A percentile compares a stretch with the other conserved stretches of the same genome.
These are phyloP conservation scores for Helicolenus hilgendorfi DNA, from an alignment of 2,797 vertebrate species.

Conservation along the genomic window DNA sequence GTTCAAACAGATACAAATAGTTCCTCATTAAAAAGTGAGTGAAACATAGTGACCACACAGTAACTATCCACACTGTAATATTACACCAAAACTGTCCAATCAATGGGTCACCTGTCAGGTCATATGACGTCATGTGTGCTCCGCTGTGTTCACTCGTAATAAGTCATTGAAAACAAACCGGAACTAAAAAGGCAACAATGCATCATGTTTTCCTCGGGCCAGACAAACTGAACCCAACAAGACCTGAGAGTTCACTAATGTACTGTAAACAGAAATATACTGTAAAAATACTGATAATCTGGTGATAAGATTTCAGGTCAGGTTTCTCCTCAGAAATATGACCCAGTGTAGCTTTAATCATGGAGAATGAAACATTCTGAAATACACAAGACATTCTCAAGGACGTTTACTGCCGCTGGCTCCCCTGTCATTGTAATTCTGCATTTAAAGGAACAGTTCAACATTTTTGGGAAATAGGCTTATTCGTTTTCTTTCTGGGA, in stretches of 20 bases:
- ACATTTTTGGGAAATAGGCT: neutral
- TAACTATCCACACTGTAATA: neutral
- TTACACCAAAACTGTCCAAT: neutral
- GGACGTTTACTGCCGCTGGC: neutral
- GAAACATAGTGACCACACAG: neutral
- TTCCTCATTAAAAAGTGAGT: neutral
- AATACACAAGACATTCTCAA: neutral
- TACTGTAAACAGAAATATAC: neutral
- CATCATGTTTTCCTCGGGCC: too few relatives aligned
- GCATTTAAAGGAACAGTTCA: neutral
- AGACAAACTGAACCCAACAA: neutral
- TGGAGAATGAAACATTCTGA: neutral
- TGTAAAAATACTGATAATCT: neutral
- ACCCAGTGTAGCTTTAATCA: neutral
- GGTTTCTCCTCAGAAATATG: neutral
- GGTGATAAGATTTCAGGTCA: neutral
- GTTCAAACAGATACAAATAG: too few relatives aligned
- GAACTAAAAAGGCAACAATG: neutral
- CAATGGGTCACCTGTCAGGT: neutral
- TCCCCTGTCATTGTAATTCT: neutral
- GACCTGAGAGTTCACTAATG: neutral
- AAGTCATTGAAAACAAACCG: neutral
- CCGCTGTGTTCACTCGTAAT: neutral
- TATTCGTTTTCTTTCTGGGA: neutral
- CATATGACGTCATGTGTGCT: neutral